Evolutionary conservation across 1,140 invertebrate genomes (phyloP), one percentile per base, ranked within the genome.

Genomic region (Muscidifurax raptorellus): DNA sequence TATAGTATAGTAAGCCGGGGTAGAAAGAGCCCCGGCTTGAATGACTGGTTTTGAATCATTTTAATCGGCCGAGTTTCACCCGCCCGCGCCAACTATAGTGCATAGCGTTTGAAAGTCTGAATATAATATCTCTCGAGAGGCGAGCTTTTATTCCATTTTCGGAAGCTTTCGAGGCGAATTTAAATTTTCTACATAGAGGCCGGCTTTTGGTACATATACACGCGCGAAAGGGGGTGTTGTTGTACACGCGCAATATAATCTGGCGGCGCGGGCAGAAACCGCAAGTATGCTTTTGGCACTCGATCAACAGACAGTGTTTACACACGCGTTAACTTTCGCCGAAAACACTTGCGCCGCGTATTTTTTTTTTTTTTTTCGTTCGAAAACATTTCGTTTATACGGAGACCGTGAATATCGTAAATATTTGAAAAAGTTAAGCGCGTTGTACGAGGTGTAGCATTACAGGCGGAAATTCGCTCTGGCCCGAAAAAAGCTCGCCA

Each of bases 261-360:
- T n/a, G 1, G 52, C 52, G 22, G 52, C 15, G 44, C 44, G 12
- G 12, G n/a, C n/a, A 13, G 30, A 7, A 66, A 76, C 36, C 74
- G 25, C 74, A 44, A 76, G 74, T 76, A 47, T 47, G 36, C 40
- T 25, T 28, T 76, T 76, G 44, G 74, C 74, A 76, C 74, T 22
- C 27, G n/a, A 76, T 76, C 74, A 76, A 76, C 44, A 9, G 32
- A 5, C 36, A 9, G 7, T 47, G 74, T 47, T 76, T 76, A 76
- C n/a, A 76, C n/a, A 52, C n/a, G 44, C 12, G 74, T 52, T 76
- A 76, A 10, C 22, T 47, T 74, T 76, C 25, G 18, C 15, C 10
- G 22, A n/a, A 40, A 74, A 30, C 67, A 69, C 25, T 15, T 4
- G 27, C 7, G 15, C 3, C 27, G 10, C 25, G 28, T 69, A 10